Evolutionary conservation across 2,797 vertebrate genomes (phyloP).

Genomic region (Margarornis squamiger): DNA sequence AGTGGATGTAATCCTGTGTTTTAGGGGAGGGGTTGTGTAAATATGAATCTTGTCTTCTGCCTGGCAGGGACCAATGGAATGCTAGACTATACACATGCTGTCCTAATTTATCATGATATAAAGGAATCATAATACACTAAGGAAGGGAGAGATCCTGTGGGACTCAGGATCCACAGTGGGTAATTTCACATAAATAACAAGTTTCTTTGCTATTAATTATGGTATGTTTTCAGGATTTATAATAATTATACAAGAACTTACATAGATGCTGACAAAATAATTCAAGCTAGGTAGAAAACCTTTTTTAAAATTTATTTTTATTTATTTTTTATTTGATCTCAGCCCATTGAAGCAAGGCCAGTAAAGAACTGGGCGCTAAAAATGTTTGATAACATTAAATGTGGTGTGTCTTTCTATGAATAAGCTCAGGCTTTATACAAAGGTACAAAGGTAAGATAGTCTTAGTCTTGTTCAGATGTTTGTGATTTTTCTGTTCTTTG

Average conservation of each 20-base stretch:
- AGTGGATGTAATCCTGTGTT: neutral
- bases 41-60: neutral
- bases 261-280: neutral
- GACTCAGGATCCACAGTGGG: neutral
- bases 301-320: neutral
- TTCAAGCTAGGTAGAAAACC: neutral
- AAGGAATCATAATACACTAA: neutral
- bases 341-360: neutral
- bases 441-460: neutral
- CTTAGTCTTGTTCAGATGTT: neutral
- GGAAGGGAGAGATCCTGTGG: neutral
- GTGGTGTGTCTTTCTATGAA: neutral
- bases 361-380: neutral
- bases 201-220: neutral
- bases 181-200: neutral
- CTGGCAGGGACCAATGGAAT: neutral
- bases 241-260: neutral
- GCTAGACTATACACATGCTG: neutral
- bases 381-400: neutral
- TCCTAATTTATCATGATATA: neutral
- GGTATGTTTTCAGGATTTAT: neutral
- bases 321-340: too few species aligned
- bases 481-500: neutral
- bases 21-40: neutral
- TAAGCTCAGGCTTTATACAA: neutral